Conservation (phyloP, 2,113 vertebrate genomes). For the Daubentonia madagascariensis region DNA sequence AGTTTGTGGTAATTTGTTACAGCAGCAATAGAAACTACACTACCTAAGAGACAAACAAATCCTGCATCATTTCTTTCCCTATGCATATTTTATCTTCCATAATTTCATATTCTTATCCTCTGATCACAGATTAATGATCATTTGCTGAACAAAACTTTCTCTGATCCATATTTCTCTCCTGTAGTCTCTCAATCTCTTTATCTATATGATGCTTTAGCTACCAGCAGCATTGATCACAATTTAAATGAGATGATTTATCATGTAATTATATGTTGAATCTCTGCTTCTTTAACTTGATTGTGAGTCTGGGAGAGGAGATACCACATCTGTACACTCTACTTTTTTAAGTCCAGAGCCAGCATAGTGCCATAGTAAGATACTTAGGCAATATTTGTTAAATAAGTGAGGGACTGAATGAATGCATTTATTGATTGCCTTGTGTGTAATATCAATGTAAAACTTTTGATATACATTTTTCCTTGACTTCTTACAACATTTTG, state of each 20-base stretch:
- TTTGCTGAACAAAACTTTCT: background rate
- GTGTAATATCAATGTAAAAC: background rate
- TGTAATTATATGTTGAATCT: background rate
- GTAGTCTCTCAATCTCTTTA: background rate
- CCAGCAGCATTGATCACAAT: background rate
- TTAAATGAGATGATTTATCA: background rate
- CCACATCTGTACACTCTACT: background rate
- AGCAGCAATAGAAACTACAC: background rate
- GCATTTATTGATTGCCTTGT: background rate
- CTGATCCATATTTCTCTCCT: background rate
- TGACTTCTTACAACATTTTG: background rate
- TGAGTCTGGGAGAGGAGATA: background rate
- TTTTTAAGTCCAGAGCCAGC: background rate
- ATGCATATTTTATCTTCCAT: background rate
- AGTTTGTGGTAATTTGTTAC: background rate
- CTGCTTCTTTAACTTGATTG: background rate
- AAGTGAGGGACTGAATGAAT: background rate
- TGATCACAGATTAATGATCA: background rate
- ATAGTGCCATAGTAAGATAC: background rate
- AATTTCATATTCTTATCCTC: background rate
- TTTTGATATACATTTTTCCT: background rate
- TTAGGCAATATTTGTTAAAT: background rate
- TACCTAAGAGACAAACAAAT: background rate
- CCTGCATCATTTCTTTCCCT: background rate
- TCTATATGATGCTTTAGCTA: background rate